These are phyloP conservation scores for Cataglyphis altisquamis DNA, from an alignment of 2,888 invertebrate species.

Conservation along the genomic window DNA sequence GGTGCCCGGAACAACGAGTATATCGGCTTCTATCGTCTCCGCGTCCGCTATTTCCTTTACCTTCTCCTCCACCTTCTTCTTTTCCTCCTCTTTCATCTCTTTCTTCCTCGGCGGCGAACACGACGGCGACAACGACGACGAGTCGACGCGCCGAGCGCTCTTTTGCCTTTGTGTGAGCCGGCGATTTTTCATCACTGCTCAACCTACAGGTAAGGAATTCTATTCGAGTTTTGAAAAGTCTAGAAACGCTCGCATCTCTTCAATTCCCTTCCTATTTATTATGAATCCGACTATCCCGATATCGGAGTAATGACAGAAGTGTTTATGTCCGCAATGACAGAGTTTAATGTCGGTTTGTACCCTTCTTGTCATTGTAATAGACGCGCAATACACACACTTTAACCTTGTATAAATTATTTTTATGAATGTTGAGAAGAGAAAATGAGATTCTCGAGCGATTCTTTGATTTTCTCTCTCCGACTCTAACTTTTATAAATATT, in stretches of 20 bases:
- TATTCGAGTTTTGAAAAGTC: slow-evolving; percentile 42
- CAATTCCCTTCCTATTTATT: not conserved
- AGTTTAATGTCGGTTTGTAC: not conserved
- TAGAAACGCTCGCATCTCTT: not conserved
- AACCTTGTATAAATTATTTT: slow-evolving; percentile 5
- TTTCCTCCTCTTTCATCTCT: slow-evolving; percentile 13
- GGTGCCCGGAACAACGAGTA: slow-evolving; percentile 69
- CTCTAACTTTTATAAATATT: slow-evolving; percentile 1
- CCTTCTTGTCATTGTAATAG: slow-evolving; percentile 24
- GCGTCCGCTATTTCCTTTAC: slow-evolving; percentile 1
- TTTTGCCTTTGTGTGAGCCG: slow-evolving; percentile 72
- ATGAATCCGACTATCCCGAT: slow-evolving; percentile 22
- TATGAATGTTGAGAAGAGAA: not conserved
- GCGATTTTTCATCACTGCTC: slow-evolving; percentile 68
- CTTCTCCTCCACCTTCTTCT: not conserved
- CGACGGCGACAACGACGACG: not conserved
- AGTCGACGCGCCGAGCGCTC: slow-evolving; percentile 64
- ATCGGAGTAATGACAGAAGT: slow-evolving; percentile 10
- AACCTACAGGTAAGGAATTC: slow-evolving; percentile 71
- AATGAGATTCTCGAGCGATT: not conserved
- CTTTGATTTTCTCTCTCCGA: not conserved
- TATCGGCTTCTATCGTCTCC: slow-evolving; percentile 65
- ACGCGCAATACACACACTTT: not conserved
- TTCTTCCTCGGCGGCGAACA: not conserved
- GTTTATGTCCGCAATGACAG: slow-evolving; percentile 18